Evolutionary conservation across 1,140 invertebrate species (phyloP).

Genomic region (Brachionus manjavacas): DNA sequence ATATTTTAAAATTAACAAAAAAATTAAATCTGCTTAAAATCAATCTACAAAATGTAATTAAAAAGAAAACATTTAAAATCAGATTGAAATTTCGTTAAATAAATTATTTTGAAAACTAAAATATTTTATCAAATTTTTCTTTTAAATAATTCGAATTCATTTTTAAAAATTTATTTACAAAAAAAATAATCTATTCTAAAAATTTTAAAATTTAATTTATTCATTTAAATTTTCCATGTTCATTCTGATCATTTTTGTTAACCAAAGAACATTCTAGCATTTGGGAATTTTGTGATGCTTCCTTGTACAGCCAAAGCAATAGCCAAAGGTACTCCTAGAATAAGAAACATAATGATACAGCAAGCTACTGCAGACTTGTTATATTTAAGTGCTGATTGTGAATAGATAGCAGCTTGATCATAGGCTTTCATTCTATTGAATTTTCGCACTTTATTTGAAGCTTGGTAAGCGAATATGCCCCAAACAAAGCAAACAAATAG

Average conservation of each 20-base stretch:
- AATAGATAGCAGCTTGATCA: constrained; percentile 25
- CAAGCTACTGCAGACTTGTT: constrained; percentile 34
- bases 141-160: too few species aligned
- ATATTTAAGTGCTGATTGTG: neutral
- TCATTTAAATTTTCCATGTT: neutral
- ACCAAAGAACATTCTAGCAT: constrained; percentile 35
- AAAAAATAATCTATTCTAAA: neutral
- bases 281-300: constrained; percentile 8
- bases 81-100: too few species aligned
- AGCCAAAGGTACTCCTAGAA: constrained; percentile 10
- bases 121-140: too few species aligned
- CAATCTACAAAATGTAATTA: too few species aligned
- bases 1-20: too few species aligned
- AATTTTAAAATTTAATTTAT: neutral
- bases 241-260: neutral
- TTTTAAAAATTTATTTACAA: neutral
- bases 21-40: too few species aligned
- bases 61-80: too few species aligned
- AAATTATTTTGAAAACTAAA: too few species aligned
- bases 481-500: constrained; percentile 30
- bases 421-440: constrained; percentile 36
- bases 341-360: neutral
- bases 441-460: constrained; percentile 37
- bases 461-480: constrained; percentile 28
- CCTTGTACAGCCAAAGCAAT: constrained; percentile 38